phyloP scores from a whole-genome alignment of 2,113 vertebrate genomes.

The Steatornis caripensis region DNA sequence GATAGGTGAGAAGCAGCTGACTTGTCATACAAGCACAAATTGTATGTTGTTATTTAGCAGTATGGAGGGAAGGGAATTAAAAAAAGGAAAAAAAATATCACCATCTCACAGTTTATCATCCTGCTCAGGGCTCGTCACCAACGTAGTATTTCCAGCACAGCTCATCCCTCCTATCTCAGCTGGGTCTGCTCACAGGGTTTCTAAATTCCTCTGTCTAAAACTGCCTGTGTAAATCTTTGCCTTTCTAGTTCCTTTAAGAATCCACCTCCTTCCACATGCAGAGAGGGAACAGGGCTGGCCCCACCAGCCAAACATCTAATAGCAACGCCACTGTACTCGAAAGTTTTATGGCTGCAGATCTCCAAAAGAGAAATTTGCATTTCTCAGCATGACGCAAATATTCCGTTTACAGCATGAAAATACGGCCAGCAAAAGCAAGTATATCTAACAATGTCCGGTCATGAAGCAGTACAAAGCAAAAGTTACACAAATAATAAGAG shows the following conservation, averaged over 20 bases:
- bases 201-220: not conserved
- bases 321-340: not conserved
- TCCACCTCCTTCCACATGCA: not conserved
- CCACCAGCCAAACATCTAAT: not conserved
- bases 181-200: not conserved
- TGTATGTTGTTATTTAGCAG: not conserved
- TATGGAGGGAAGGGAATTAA: not conserved
- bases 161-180: not conserved
- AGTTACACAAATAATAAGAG: not conserved
- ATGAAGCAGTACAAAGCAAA: not conserved
- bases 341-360: not conserved
- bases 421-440: not conserved
- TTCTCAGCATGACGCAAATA: not conserved
- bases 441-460: not conserved
- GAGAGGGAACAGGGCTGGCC: not conserved
- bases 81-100: not conserved
- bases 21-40: not conserved
- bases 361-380: not conserved
- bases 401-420: not conserved
- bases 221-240: not conserved
- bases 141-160: accelerated
- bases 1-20: not conserved
- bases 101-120: too few species aligned
- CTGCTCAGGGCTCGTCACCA: not conserved
- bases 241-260: not conserved